A percentile compares a stretch with the other conserved stretches of the same genome.
phyloP scores from a whole-genome alignment of 2,888 invertebrate species.

The Apodemia duryi region DNA sequence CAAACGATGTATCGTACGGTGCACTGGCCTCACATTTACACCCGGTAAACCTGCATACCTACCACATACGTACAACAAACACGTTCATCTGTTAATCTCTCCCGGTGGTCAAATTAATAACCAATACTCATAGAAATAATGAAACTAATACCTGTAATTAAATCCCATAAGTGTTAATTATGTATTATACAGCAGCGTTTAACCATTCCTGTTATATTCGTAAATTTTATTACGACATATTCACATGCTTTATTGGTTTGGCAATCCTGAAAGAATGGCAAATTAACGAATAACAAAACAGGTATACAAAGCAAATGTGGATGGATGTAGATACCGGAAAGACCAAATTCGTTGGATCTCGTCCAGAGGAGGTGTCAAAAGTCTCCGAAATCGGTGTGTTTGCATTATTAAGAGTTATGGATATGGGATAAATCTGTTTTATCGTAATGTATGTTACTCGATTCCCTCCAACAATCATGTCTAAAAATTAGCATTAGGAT shows the following conservation, averaged over 20 bases:
- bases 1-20: slow-evolving; percentile 36
- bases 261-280: too few relatives aligned
- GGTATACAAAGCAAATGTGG: too few relatives aligned
- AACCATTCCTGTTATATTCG: background rate
- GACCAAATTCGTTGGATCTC: too few relatives aligned
- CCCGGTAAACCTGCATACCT: slow-evolving; percentile 30
- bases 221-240: background rate
- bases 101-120: background rate
- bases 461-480: too few relatives aligned
- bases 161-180: background rate
- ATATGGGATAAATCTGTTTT: too few relatives aligned
- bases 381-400: too few relatives aligned
- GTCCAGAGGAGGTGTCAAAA: too few relatives aligned
- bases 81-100: background rate
- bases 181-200: background rate
- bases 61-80: background rate
- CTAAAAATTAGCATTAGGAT: too few relatives aligned
- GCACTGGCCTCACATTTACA: slow-evolving; percentile 33
- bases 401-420: too few relatives aligned
- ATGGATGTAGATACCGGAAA: too few relatives aligned
- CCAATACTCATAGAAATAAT: background rate
- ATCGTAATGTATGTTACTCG: background rate
- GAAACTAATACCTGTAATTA: background rate
- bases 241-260: background rate
- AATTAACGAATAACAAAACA: too few relatives aligned